These are phyloP conservation scores for Girardinichthys multiradiatus DNA, from an alignment of 2,113 vertebrate species.

Conservation along the genomic window DNA sequence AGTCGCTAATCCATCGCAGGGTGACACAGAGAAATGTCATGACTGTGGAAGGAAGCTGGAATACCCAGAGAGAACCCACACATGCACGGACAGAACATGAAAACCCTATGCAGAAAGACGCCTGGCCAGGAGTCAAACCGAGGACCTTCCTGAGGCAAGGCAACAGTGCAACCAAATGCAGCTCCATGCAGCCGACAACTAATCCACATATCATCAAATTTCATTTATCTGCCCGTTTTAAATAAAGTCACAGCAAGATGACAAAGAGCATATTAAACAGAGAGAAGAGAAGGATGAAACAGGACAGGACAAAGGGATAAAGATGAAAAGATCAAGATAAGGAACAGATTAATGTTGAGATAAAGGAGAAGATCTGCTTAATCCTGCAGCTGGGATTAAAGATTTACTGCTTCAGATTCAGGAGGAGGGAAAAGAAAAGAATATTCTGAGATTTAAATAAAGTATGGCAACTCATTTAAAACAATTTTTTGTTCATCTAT, in stretches of 20 bases:
- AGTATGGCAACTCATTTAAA: not conserved
- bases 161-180: too few relatives aligned
- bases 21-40: too few relatives aligned
- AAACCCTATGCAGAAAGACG: too few relatives aligned
- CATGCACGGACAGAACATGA: too few relatives aligned
- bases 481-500: too few relatives aligned
- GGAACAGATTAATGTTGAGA: slow-evolving; percentile 9
- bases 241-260: not conserved
- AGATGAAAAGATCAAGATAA: not conserved
- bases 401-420: not conserved
- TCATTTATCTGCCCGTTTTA: not conserved
- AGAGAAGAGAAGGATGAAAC: not conserved
- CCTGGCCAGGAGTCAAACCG: too few relatives aligned
- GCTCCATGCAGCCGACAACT: too few relatives aligned
- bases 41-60: too few relatives aligned
- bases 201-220: not conserved
- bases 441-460: not conserved
- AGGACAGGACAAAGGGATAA: not conserved
- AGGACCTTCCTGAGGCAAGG: too few relatives aligned
- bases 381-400: slow-evolving; percentile 19
- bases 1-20: too few relatives aligned
- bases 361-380: slow-evolving; percentile 6
- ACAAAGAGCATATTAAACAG: not conserved
- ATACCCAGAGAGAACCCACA: too few relatives aligned
- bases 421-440: not conserved